Evolutionary conservation across 92 coral and sea anemone genomes (phyloP).

Genomic region (Epizoanthus rinbou): DNA sequence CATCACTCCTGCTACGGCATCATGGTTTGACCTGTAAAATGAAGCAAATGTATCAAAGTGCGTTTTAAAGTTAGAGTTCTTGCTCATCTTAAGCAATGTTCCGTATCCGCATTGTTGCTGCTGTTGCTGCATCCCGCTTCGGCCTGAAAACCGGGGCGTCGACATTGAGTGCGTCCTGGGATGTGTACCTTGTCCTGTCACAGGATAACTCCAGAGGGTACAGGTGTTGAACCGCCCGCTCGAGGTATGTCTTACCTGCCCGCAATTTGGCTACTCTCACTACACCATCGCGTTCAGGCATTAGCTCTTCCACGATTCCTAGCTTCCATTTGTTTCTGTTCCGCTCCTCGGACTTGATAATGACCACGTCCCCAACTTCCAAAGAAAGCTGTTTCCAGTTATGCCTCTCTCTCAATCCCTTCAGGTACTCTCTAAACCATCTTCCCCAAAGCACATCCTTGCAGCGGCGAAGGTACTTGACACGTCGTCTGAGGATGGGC

Average conservation of each 20-base stretch:
- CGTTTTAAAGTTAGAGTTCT: neutral
- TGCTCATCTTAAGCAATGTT: neutral
- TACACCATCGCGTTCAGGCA: slow-evolving; percentile 48
- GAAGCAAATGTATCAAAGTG: neutral
- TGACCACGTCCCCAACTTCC: slow-evolving; percentile 36
- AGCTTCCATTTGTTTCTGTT: slow-evolving; percentile 45
- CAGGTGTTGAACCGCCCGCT: slow-evolving; percentile 37
- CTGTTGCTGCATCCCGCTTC: slow-evolving; percentile 50
- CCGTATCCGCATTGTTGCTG: slow-evolving; percentile 25
- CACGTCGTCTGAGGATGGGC: neutral
- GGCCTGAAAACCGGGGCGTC: slow-evolving; percentile 22
- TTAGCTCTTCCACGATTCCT: slow-evolving; percentile 47
- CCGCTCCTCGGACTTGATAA: slow-evolving; percentile 31
- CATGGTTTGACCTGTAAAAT: neutral
- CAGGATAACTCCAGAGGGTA: slow-evolving; percentile 39
- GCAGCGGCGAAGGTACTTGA: slow-evolving; percentile 17
- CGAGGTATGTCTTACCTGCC: slow-evolving; percentile 20
- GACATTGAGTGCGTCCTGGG: slow-evolving; percentile 15
- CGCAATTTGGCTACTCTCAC: slow-evolving; percentile 44
- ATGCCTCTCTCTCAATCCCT: slow-evolving; percentile 37
- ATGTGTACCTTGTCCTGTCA: neutral
- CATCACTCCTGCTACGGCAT: neutral
- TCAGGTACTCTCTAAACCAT: slow-evolving; percentile 36
- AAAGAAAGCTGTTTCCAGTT: no score
- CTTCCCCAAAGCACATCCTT: slow-evolving; percentile 33